phyloP scores from a whole-genome alignment of 2,113 vertebrate genomes.

The Ictalurus punctatus region DNA sequence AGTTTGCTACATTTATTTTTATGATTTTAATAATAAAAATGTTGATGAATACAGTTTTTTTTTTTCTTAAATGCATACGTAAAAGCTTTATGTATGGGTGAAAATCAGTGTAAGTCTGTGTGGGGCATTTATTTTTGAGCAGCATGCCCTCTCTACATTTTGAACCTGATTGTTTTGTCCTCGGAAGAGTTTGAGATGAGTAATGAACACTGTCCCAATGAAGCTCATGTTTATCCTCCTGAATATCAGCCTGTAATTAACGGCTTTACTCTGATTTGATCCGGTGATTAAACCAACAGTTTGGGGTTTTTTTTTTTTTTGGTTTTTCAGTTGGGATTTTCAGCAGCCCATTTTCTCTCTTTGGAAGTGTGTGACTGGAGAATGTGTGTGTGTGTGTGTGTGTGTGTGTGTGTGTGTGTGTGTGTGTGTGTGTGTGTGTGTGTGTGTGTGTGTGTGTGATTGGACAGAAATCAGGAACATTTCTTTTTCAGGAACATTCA shows the following conservation, averaged over 20 bases:
- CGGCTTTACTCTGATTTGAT: slow-evolving; percentile 14
- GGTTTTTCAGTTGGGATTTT: not conserved
- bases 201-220: not conserved
- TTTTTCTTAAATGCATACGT: not conserved
- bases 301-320: not conserved
- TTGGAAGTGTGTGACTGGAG: not conserved
- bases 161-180: too few species aligned
- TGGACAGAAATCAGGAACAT: not conserved
- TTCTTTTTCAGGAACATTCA: not conserved
- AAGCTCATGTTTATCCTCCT: not conserved
- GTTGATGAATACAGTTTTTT: not conserved
- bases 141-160: not conserved
- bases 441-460: not conserved
- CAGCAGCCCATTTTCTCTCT: not conserved
- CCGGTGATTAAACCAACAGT: not conserved
- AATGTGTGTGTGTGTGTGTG: not conserved
- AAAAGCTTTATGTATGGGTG: too few species aligned
- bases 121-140: not conserved
- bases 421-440: not conserved
- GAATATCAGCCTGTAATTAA: slow-evolving; percentile 12
- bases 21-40: not conserved
- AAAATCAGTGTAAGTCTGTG: not conserved
- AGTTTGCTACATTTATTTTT: not conserved
- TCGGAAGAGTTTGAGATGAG: not conserved
- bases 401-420: slow-evolving; percentile 2